Percentiles rank a stretch among this genome's conserved stretches.
phyloP scores from a whole-genome alignment of 2,888 invertebrate genomes.

The Galerucella pusilla region DNA sequence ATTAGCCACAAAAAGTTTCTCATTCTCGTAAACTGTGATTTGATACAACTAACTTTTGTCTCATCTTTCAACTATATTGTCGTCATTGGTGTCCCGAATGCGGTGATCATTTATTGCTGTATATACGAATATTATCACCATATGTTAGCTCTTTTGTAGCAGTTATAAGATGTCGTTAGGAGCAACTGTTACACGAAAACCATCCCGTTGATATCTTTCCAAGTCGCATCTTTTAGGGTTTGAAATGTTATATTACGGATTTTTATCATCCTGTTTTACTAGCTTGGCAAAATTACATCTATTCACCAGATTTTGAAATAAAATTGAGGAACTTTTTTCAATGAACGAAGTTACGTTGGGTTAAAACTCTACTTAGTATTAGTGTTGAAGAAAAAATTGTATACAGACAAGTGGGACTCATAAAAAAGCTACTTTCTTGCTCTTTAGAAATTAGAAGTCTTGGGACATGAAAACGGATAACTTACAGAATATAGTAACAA shows the following conservation, averaged over 20 bases:
- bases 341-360: not conserved
- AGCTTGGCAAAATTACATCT: not conserved
- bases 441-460: too few species aligned
- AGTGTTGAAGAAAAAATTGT: too few species aligned
- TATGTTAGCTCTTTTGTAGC: conserved; percentile 21
- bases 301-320: not conserved
- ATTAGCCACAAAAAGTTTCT: not conserved
- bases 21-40: not conserved
- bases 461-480: too few species aligned
- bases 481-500: too few species aligned
- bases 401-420: too few species aligned
- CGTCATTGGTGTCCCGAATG: conserved; percentile 16
- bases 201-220: conserved; percentile 12
- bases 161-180: conserved; percentile 23
- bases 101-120: conserved; percentile 35
- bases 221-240: conserved; percentile 17
- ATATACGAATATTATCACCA: conserved; percentile 30
- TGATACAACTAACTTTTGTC: conserved; percentile 12
- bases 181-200: conserved; percentile 22
- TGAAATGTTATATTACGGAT: conserved; percentile 12
- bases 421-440: too few species aligned
- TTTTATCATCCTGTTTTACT: conserved; percentile 18
- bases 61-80: conserved; percentile 12
- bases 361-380: too few species aligned
- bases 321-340: too few species aligned